Base-by-base conservation (phyloP, 2,888 invertebrate species). In the Baccha elongata region DNA sequence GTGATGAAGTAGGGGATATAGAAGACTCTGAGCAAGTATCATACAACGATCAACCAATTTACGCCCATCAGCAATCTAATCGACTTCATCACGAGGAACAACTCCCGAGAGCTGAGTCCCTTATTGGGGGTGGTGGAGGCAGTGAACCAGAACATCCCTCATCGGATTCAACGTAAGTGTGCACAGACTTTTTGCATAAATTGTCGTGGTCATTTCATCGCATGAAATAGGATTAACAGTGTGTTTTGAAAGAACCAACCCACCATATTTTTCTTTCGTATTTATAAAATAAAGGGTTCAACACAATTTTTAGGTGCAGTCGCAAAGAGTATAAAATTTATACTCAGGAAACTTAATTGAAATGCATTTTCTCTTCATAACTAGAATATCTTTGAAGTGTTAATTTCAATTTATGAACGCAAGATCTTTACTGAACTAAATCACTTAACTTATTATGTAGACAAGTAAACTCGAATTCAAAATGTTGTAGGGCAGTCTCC, bases 111-210 rank as follows among this genome's bases (percentile, higher is more conserved):
- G 89, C 90, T 3, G 89, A 90, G 85, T 88, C 88, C 1, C 85
- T 90, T n/a, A 86, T 87, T 50, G 87, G 88, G 15, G 86, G 85
- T 35, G 86, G 85, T 35, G 86, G 87, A 74, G 84, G 85, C 32
- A 85, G 67, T 42, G 86, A 86, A 71, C 72, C 86, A 26, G 81
- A 87, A 75, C 85, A 85, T 19, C 89, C 90, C 15, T 89, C 90
- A 5, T 86, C 88, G 35, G 91, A 91, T 86, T 91, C 91, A 81
- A 90, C 88, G 91, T 91, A 86, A 89, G 90, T 88, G 68, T 72
- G n/a, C 7, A 17, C 26, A 53, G 50, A 64, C 8, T 21, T 40
- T 55, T 44, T 55, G 44, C 65, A 29, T 42, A 64, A 53, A 62
- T 42, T 68, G 55, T 75, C 73, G 58, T 13, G 58, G 68, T 81